Evolutionary conservation across 2,113 vertebrate species (phyloP).

Genomic region (Amblyopsis rosae): DNA sequence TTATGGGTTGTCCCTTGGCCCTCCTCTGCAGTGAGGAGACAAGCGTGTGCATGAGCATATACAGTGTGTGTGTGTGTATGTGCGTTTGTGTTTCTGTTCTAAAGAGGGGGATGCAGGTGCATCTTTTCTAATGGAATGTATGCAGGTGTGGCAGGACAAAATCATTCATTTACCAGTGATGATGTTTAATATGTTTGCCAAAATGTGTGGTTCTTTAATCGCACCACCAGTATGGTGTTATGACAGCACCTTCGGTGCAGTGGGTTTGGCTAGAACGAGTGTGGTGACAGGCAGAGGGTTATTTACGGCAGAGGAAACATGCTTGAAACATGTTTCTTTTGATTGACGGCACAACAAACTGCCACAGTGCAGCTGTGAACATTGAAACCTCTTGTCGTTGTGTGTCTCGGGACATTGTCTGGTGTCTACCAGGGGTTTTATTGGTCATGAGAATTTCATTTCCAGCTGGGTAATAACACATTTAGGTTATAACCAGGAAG

Average conservation of each 20-base stretch:
- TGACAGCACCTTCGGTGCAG: slow-evolving; percentile 14
- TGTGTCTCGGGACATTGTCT: not conserved
- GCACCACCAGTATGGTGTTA: slow-evolving; percentile 4
- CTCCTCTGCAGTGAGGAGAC: slow-evolving; percentile 52
- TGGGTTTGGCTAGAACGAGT: too few species aligned
- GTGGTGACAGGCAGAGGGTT: too few species aligned
- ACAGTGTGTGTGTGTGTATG: slow-evolving; percentile 3
- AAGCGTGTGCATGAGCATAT: slow-evolving; percentile 39
- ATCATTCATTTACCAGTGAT: too few species aligned
- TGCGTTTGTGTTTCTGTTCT: not conserved
- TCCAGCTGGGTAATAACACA: not conserved
- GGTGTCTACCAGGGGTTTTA: not conserved
- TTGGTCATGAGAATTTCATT: not conserved
- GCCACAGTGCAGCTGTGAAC: slow-evolving; percentile 19
- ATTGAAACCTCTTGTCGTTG: slow-evolving; percentile 17
- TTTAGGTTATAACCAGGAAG: not conserved
- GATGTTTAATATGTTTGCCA: too few species aligned
- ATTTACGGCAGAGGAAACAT: too few species aligned
- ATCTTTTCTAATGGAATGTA: too few species aligned
- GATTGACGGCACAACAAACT: too few species aligned
- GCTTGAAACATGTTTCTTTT: too few species aligned
- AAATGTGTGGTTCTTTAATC: too few species aligned
- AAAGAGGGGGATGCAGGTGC: too few species aligned
- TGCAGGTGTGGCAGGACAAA: too few species aligned
- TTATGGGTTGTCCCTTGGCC: slow-evolving; percentile 60